These are phyloP conservation scores for Cuculus canorus DNA, from an alignment of 2,797 vertebrate species.

Conservation along the genomic window DNA sequence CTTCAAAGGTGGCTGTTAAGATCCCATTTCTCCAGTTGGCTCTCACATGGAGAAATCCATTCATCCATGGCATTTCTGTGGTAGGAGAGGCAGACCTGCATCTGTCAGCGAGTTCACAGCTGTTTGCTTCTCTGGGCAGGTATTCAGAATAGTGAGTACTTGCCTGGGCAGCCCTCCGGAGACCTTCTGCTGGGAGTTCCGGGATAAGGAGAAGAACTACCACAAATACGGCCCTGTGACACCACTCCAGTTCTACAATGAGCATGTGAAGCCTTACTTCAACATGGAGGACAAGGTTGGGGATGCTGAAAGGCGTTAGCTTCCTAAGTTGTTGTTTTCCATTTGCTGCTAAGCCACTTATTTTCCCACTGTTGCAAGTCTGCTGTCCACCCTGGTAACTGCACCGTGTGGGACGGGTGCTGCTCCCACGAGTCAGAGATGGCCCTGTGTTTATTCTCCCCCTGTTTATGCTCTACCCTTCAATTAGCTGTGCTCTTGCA, in stretches of 20 bases:
- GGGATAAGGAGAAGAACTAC: conserved; percentile 97
- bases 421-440: neutral
- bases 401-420: neutral
- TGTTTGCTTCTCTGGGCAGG: conserved; percentile 75
- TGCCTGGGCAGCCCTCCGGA: conserved; percentile 95
- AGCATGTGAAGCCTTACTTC: conserved; percentile 93
- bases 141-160: conserved; percentile 93
- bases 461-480: neutral
- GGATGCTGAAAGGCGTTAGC: neutral
- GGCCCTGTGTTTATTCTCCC: neutral
- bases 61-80: neutral
- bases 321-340: neutral
- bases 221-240: conserved; percentile 91
- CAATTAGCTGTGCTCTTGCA: neutral
- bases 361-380: neutral
- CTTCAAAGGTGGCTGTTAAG: neutral
- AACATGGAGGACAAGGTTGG: conserved; percentile 95
- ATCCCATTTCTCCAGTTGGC: neutral
- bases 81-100: neutral
- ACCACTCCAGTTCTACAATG: conserved; percentile 90
- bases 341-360: neutral
- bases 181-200: conserved; percentile 95
- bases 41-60: neutral
- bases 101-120: neutral
- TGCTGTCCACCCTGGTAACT: neutral